Evolutionary conservation across 2,888 invertebrate genomes (phyloP), one percentile per base, ranked within the genome.

Genomic region (Polymixis flavicincta): DNA sequence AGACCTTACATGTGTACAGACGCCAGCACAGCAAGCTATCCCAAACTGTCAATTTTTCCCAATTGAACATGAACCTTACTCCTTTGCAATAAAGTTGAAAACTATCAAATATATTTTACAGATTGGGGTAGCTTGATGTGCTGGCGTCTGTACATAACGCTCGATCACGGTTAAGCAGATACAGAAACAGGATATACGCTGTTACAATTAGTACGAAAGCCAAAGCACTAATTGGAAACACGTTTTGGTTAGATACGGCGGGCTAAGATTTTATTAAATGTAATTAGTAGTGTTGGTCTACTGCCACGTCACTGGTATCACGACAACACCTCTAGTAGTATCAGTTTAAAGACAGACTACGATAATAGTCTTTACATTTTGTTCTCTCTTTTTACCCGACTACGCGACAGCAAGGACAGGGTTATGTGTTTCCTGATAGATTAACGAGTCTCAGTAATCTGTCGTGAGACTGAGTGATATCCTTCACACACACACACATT

Each of bases 161-260:
- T n/a, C n/a, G 52, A 72, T 82, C 69, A 76, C 66, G 69, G 74
- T 71, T 52, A 66, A n/a, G n/a, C 22, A 64, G 68, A 68, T 76
- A 73, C 55, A 67, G 42, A 50, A 72, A 84, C 74, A 70, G 67
- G 78, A 81, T 81, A 48, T 71, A 70, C 48, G 25, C 64, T 72
- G 84, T 71, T 69, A 80, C 83, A 80, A 83, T 83, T 83, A 83
- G 80, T 68, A 54, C 64, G 61, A 68, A 71, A 76, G 64, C 61
- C 42, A 61, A 50, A 76, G 63, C 76, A 83, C 76, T 83, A 83
- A 83, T 83, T 83, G 83, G 73, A 73, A 83, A 83, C 83, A 80
- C 60, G 83, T 83, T 83, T 83, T 54, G 68, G 60, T 61, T 76
- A 76, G 83, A 82, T 82, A 80, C 32, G n/a, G 67, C 59, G 48